These are phyloP conservation scores for Acyrthosiphon pisum DNA, from an alignment of 1,140 invertebrate species.

Conservation along the genomic window DNA sequence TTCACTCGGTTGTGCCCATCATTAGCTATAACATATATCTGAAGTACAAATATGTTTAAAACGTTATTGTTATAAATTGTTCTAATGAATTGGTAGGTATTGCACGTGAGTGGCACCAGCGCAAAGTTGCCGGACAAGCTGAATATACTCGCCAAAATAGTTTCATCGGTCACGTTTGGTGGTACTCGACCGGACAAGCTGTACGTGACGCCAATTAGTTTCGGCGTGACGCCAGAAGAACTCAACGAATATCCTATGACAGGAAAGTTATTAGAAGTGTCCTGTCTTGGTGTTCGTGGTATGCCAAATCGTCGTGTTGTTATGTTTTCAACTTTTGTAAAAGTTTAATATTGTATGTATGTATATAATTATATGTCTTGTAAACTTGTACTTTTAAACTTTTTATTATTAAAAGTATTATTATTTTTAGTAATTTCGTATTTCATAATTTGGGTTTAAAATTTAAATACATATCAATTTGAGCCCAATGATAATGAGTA, in stretches of 20 bases:
- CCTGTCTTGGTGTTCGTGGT: constrained; percentile 72
- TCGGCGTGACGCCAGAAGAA: constrained; percentile 65
- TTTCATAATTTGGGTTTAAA: no score
- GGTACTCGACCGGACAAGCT: constrained; percentile 67
- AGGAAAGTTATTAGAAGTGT: constrained; percentile 77
- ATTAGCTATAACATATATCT: not conserved
- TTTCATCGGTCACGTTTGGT: constrained; percentile 71
- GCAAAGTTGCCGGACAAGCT: constrained; percentile 62
- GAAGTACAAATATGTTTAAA: not conserved
- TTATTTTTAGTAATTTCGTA: no score
- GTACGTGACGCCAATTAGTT: constrained; percentile 66
- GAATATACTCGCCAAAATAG: constrained; percentile 63
- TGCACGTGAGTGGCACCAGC: constrained; percentile 15
- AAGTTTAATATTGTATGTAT: not conserved
- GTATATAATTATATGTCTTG: no score
- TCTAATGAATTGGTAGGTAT: not conserved
- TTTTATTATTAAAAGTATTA: no score
- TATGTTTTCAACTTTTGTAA: constrained; percentile 32
- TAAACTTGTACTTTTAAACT: no score
- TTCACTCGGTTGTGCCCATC: no score
- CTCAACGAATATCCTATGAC: constrained; percentile 69
- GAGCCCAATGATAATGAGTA: no score
- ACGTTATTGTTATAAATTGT: not conserved
- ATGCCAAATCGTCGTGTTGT: constrained; percentile 53
- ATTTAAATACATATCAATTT: no score